Percentiles rank a stretch among this genome's conserved stretches.
These are phyloP conservation scores for Chaitophorus viminalis DNA, from an alignment of 2,888 invertebrate species.

Conservation along the genomic window DNA sequence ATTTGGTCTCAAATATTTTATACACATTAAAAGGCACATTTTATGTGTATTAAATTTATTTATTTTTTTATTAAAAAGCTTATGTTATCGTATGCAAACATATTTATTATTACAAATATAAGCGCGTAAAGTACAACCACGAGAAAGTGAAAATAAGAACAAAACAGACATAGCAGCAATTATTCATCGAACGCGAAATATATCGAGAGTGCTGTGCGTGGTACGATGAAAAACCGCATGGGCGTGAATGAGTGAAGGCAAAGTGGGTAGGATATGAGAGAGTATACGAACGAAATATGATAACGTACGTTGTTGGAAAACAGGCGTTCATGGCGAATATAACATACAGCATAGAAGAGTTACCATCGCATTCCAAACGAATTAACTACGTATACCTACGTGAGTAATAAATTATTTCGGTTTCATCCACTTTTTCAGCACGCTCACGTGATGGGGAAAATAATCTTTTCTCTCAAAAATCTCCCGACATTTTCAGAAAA, in stretches of 20 bases:
- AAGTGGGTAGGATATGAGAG: neutral
- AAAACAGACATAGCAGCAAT: neutral
- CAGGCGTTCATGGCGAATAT: neutral
- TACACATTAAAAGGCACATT: too few relatives aligned
- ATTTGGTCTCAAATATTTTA: too few relatives aligned
- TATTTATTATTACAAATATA: too few relatives aligned
- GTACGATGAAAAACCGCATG: neutral
- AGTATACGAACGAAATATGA: neutral
- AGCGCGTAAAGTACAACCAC: too few relatives aligned
- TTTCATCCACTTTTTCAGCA: neutral
- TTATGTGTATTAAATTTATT: too few relatives aligned
- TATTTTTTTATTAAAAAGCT: too few relatives aligned
- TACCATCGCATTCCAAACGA: slow-evolving; percentile 19
- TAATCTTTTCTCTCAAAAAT: neutral
- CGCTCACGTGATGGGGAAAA: neutral
- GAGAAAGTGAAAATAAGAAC: too few relatives aligned
- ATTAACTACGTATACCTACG: neutral
- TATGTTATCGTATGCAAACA: neutral
- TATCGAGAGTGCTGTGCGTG: neutral
- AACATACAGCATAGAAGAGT: neutral
- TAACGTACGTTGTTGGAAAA: neutral
- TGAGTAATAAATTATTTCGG: neutral
- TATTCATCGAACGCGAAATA: neutral
- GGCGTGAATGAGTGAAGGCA: neutral
- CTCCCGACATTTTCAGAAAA: too few relatives aligned